These are phyloP conservation scores for Asteroscopus sphinx DNA, from an alignment of 2,888 invertebrate species.

Conservation along the genomic window DNA sequence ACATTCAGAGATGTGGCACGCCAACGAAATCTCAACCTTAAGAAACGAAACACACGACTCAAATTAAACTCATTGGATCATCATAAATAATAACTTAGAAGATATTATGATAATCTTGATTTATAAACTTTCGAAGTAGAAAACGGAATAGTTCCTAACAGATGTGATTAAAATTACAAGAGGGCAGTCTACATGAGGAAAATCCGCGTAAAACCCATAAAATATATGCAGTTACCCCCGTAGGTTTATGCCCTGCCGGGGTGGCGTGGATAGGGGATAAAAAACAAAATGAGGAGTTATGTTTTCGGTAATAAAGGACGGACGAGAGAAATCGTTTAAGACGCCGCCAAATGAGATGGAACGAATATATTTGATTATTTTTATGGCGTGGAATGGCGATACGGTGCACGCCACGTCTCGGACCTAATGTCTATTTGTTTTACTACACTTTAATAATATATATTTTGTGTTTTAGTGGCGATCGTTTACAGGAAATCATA, in stretches of 20 bases:
- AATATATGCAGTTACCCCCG: constrained; percentile 86
- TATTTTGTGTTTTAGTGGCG: constrained; percentile 74
- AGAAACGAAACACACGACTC: constrained; percentile 1
- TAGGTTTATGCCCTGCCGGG: constrained; percentile 77
- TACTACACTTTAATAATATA: constrained; percentile 82
- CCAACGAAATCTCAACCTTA: constrained; percentile 59
- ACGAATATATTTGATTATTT: constrained; percentile 90
- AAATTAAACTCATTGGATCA: constrained; percentile 27
- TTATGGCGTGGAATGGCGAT: constrained; percentile 88
- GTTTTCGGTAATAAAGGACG: constrained; percentile 89
- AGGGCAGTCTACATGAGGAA: constrained; percentile 69
- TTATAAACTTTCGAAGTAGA: constrained; percentile 48
- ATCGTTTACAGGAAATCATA: constrained; percentile 50
- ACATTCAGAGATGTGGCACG: constrained; percentile 46
- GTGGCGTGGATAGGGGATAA: constrained; percentile 87
- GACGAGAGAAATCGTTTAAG: constrained; percentile 90
- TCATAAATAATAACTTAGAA: constrained; percentile 39
- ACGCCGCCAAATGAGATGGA: constrained; percentile 89
- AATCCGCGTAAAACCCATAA: constrained; percentile 81
- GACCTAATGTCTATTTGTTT: constrained; percentile 86
- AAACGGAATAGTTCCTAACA: constrained; percentile 49
- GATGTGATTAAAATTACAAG: constrained; percentile 67
- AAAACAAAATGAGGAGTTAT: constrained; percentile 90
- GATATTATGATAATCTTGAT: constrained; percentile 52
- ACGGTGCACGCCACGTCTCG: constrained; percentile 76